phyloP scores from a whole-genome alignment of 2,113 vertebrate species.

The Brevimyrus niger region DNA sequence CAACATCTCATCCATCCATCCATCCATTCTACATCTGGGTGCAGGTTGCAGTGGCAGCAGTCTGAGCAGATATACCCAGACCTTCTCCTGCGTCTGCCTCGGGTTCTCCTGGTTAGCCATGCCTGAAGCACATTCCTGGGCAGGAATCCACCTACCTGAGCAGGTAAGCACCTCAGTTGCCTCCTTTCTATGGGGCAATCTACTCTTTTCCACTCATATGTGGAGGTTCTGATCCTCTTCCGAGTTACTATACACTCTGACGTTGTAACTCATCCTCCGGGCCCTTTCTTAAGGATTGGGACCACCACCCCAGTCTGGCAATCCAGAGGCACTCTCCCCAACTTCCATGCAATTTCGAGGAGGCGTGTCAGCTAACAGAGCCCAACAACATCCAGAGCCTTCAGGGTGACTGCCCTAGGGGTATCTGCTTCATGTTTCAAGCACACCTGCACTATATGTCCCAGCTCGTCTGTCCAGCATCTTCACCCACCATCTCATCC shows the following conservation, averaged over 20 bases:
- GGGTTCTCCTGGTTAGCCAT: not conserved
- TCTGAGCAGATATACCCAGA: not conserved
- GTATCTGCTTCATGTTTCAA: not conserved
- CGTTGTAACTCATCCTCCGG: not conserved
- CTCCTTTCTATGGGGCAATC: not conserved
- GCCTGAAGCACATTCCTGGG: not conserved
- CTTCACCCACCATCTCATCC: not conserved
- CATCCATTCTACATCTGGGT: not conserved
- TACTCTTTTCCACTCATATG: not conserved
- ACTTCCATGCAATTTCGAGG: not conserved
- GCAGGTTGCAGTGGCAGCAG: not conserved
- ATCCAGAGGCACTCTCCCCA: not conserved
- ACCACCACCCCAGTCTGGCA: not conserved
- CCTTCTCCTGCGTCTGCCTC: not conserved
- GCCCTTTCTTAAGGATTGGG: not conserved
- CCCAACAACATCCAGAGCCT: not conserved
- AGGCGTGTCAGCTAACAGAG: not conserved
- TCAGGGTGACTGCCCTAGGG: not conserved
- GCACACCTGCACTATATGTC: not conserved
- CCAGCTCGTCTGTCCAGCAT: not conserved
- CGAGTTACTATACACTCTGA: not conserved
- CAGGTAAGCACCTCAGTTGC: not conserved
- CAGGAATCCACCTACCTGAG: not conserved
- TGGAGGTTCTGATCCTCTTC: not conserved
- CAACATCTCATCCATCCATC: not conserved